Conservation (phyloP, 2,113 vertebrate genomes). For the Dendropsophus ebraccatus region DNA sequence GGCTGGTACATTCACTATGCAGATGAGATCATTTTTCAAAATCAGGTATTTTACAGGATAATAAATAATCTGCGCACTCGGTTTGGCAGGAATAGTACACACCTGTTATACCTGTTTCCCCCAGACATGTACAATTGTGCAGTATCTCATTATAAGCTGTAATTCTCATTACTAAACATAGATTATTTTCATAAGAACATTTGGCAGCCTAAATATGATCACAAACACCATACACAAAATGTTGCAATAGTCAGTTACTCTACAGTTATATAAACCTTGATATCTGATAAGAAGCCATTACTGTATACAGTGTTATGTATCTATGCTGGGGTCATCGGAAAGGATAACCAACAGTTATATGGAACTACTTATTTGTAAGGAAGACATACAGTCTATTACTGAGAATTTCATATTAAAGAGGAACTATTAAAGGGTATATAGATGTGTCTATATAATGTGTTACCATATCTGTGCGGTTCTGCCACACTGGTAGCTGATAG, state of each 20-base stretch:
- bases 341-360: no score
- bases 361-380: no score
- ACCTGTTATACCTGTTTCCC: slow-evolving; percentile 24
- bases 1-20: slow-evolving; percentile 35
- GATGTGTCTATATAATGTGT: no score
- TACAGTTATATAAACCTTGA: neutral
- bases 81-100: slow-evolving; percentile 25
- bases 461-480: no score
- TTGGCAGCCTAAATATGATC: neutral
- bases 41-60: slow-evolving; percentile 37
- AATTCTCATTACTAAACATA: neutral
- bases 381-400: no score
- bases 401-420: no score
- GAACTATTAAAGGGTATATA: no score
- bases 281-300: neutral
- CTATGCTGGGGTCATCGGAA: no score
- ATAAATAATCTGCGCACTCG: slow-evolving; percentile 28
- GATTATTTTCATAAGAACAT: neutral
- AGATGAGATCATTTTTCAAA: slow-evolving; percentile 41
- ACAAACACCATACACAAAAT: neutral
- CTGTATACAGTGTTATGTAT: no score
- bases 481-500: no score
- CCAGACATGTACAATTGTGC: neutral
- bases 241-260: neutral
- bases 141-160: neutral